These are phyloP conservation scores for Acronicta leporina DNA, from an alignment of 2,888 invertebrate species.

Conservation along the genomic window DNA sequence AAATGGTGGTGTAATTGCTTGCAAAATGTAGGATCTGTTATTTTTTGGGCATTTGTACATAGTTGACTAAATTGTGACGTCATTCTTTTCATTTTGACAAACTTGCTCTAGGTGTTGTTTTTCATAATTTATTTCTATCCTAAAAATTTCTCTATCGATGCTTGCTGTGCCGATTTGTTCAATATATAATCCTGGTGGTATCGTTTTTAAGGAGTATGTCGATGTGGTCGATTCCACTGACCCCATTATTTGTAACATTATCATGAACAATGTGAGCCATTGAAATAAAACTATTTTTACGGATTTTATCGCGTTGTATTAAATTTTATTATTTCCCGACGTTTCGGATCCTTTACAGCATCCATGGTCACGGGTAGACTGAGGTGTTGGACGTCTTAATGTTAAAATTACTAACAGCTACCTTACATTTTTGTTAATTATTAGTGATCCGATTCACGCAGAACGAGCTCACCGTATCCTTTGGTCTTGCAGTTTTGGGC, in stretches of 20 bases:
- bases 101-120: constrained; percentile 1
- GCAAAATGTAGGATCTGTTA: not conserved
- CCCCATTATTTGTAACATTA: not conserved
- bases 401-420: too few species aligned
- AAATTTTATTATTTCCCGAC: too few species aligned
- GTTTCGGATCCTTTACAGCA: too few species aligned
- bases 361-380: too few species aligned
- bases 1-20: constrained; percentile 7
- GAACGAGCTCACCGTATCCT: too few species aligned
- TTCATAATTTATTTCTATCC: constrained; percentile 2
- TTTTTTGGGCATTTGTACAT: constrained; percentile 1
- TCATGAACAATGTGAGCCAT: not conserved
- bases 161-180: not conserved
- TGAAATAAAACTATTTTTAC: too few species aligned
- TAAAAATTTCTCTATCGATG: not conserved
- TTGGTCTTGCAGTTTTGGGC: too few species aligned
- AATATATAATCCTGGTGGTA: not conserved
- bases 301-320: too few species aligned
- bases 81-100: not conserved
- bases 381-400: too few species aligned
- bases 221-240: not conserved
- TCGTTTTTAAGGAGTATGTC: not conserved
- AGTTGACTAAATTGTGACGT: constrained; percentile 4
- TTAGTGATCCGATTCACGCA: too few species aligned
- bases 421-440: too few species aligned